Evolutionary conservation across 2,888 invertebrate species (phyloP), one percentile per base, ranked within the genome.

Genomic region (Augiades crinisus): DNA sequence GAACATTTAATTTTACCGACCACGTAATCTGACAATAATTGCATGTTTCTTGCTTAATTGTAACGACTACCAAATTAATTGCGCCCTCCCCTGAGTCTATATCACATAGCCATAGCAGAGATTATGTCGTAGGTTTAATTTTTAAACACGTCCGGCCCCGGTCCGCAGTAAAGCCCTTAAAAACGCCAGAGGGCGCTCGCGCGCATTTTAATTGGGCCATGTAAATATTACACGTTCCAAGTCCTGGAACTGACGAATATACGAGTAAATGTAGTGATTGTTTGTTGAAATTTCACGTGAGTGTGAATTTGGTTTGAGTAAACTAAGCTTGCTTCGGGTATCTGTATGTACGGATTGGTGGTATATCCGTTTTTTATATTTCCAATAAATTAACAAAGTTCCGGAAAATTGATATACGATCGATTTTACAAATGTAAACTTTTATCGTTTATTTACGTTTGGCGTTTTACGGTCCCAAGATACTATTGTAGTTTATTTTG

Each of bases 161-260:
- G 12, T 31, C 38, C 22, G 31, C 51, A 53, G 54, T 47, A 38
- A 68, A 66, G 70, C 64, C 58, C 64, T 65, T 63, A 67, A 67
- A 68, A 68, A 62, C 65, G 33, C 44, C 22, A 74, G 64, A 60
- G 64, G 59, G 65, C 62, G 56, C 65, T 60, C 60, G 62, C 61
- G 59, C 64, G 65, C 66, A 71, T 72, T 77, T 72, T 76, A 75
- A 80, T 75, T 71, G 68, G 65, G 43, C 60, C 57, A 55, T 63
- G 68, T 75, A 68, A 77, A 78, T 74, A 74, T 70, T 69, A 68
- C 63, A 44, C 45, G 51, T 21, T 21, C 24, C 33, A 38, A 38
- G 50, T 50, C 21, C 43, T 34, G 51, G 37, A 51, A 44, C 27
- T 36, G 21, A 19, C 41, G 41, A 34, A 34, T 50, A 27, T 36